These are phyloP conservation scores for Drosophila repleta DNA, from an alignment of 1,140 invertebrate species.

Conservation along the genomic window DNA sequence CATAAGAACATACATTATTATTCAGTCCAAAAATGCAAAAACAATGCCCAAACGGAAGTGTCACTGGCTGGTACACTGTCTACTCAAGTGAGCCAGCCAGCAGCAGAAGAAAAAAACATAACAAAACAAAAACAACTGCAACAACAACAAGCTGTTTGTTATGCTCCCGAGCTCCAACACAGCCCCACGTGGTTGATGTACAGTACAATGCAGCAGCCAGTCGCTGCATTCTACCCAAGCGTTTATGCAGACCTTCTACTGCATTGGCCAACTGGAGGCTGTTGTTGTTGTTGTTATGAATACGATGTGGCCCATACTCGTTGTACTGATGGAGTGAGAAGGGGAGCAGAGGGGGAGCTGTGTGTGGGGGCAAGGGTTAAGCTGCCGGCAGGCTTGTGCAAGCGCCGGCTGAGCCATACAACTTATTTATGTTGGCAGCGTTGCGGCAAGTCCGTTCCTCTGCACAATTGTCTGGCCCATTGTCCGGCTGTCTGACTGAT, in stretches of 20 bases:
- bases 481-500: constrained; percentile 69
- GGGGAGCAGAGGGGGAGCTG: neutral
- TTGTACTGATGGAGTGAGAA: constrained; percentile 2
- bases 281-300: constrained; percentile 61
- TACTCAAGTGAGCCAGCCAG: constrained; percentile 54
- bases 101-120: neutral
- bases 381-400: constrained; percentile 26
- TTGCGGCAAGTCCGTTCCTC: constrained; percentile 38
- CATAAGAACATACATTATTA: constrained; percentile 6
- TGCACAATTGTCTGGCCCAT: constrained; percentile 34
- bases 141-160: constrained; percentile 71
- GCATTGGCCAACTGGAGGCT: constrained; percentile 13
- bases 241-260: constrained; percentile 14
- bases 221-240: constrained; percentile 31
- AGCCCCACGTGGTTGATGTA: constrained; percentile 40
- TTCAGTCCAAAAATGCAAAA: constrained; percentile 46
- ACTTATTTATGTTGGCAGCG: constrained; percentile 73
- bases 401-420: constrained; percentile 54
- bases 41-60: constrained; percentile 76
- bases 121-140: constrained; percentile 9
- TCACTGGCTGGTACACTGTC: constrained; percentile 70
- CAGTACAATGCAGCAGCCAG: constrained; percentile 37
- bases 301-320: constrained; percentile 60
- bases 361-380: neutral
- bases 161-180: constrained; percentile 52